Evolutionary conservation across 2,113 vertebrate species (phyloP).

Genomic region (Dascyllus trimaculatus): DNA sequence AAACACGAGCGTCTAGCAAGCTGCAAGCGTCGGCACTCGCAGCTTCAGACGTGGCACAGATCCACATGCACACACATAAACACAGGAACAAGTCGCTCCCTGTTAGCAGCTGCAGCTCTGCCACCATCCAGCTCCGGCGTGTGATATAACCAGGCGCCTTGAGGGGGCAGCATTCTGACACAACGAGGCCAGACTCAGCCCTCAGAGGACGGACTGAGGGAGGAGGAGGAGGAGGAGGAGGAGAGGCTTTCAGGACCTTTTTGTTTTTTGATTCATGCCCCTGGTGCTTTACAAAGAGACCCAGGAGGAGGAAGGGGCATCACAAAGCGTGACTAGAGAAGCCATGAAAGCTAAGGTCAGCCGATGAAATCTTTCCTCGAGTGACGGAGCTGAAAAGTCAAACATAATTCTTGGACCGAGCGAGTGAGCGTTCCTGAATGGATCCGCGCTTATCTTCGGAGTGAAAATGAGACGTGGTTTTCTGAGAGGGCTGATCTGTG

Average conservation of each 20-base stretch:
- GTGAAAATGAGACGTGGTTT: neutral
- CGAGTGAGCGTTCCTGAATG: too few relatives aligned
- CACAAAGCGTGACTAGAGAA: constrained; percentile 32
- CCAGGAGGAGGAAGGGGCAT: constrained; percentile 6
- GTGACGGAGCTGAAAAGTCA: neutral
- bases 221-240: neutral
- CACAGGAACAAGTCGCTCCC: constrained; percentile 9
- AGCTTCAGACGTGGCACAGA: constrained; percentile 20
- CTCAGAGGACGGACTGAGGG: constrained; percentile 42
- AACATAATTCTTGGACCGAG: neutral
- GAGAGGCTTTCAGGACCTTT: constrained; percentile 25
- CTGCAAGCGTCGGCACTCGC: neutral
- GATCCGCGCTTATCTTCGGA: too few relatives aligned
- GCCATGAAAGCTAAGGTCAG: constrained; percentile 49
- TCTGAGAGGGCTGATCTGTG: constrained; percentile 53
- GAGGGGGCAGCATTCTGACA: constrained; percentile 61
- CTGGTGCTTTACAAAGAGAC: too few relatives aligned
- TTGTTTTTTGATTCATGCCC: too few relatives aligned
- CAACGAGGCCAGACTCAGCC: constrained; percentile 59
- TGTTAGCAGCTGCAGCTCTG: constrained; percentile 29
- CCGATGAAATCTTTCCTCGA: constrained; percentile 27
- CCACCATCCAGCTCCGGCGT: constrained; percentile 20
- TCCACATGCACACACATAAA: constrained; percentile 19
- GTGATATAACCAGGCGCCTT: constrained; percentile 49
- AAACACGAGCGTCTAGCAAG: constrained; percentile 3